These are phyloP conservation scores for Cryptoblepharus egeriae DNA, from an alignment of 2,797 vertebrate species.

Conservation along the genomic window DNA sequence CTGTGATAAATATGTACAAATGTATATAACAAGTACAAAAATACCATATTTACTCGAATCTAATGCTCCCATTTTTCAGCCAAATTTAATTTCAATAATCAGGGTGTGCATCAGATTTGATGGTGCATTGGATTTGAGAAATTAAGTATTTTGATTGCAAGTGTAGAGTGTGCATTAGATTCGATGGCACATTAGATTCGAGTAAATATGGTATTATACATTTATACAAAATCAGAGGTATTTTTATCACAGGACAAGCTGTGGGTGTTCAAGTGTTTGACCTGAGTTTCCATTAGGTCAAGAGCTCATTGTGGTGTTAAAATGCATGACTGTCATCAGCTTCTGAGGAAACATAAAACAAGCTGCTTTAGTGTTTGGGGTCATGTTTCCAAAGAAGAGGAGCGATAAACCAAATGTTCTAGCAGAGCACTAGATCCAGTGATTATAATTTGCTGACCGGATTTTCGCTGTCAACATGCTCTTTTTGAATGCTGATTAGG, in stretches of 20 bases:
- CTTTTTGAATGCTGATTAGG: not conserved
- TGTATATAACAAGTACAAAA: no score
- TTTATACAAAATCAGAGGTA: not conserved
- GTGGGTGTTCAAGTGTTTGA: not conserved
- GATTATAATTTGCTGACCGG: conserved; percentile 46
- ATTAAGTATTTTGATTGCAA: no score
- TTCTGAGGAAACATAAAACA: not conserved
- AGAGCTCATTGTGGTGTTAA: not conserved
- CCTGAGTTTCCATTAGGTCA: not conserved
- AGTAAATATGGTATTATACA: no score
- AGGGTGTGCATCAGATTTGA: no score
- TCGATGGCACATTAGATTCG: no score
- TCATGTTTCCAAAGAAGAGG: not conserved
- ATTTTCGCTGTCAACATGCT: not conserved
- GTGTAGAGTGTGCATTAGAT: no score
- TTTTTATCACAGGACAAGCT: not conserved
- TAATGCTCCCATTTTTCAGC: no score
- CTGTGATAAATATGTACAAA: no score
- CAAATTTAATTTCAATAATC: no score
- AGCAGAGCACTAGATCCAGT: conserved; percentile 16
- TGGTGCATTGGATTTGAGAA: no score
- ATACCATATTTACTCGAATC: no score
- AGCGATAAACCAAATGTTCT: conserved; percentile 25
- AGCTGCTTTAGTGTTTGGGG: rapidly evolving
- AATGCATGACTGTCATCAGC: not conserved